Percentiles rank a stretch among this genome's conserved stretches.
These are phyloP conservation scores for Synodontis membranacea DNA, from an alignment of 2,113 vertebrate genomes.

Conservation along the genomic window DNA sequence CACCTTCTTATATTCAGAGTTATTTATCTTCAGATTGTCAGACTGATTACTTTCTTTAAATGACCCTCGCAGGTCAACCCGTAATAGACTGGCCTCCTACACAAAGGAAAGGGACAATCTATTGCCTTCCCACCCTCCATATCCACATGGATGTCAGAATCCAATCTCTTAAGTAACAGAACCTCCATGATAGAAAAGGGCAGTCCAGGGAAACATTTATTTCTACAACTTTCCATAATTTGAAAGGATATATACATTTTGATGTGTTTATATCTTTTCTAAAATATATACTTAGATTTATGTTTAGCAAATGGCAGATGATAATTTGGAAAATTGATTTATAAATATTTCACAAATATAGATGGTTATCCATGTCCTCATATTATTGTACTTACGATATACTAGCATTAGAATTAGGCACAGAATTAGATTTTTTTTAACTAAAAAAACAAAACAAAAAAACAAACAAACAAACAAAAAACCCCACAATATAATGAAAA, in stretches of 20 bases:
- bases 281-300: background rate
- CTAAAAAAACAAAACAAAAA: background rate
- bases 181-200: slow-evolving; percentile 5
- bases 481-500: background rate
- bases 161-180: slow-evolving; percentile 37
- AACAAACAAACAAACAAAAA: too few relatives aligned
- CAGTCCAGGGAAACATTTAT: slow-evolving; percentile 35
- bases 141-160: slow-evolving; percentile 46
- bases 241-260: slow-evolving; percentile 43
- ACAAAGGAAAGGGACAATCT: slow-evolving; percentile 62
- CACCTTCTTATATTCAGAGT: slow-evolving; percentile 48
- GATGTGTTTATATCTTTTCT: slow-evolving; percentile 7
- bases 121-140: slow-evolving; percentile 33
- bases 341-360: background rate
- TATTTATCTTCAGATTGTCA: slow-evolving; percentile 62
- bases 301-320: background rate
- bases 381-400: background rate
- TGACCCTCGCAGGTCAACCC: slow-evolving; percentile 61
- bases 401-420: background rate
- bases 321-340: background rate
- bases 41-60: slow-evolving; percentile 64
- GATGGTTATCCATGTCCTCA: background rate
- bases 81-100: slow-evolving; percentile 68
- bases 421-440: background rate
- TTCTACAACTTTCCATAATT: slow-evolving; percentile 27